Base-by-base conservation (phyloP, 1,140 invertebrate genomes). In the Drusus annulatus region DNA sequence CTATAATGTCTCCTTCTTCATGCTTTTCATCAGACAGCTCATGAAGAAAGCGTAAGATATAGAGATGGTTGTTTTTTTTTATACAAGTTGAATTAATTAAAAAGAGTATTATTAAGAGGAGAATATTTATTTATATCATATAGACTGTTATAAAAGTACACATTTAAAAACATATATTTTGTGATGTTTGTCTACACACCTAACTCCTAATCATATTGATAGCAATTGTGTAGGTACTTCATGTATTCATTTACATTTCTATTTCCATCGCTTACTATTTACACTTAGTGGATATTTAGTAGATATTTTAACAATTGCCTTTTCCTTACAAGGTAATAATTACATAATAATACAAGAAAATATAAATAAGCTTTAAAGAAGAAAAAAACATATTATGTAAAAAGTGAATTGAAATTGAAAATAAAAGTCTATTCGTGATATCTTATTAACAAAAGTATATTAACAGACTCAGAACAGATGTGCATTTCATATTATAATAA, bases 91-190 rank as follows among this genome's bases (percentile, higher is more conserved):
- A 60, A 13, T 19, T 23, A 60, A 23, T 60, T n/a, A 60, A 60
- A 65, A 45, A 65, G 45, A 16, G 23, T 36, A 69, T 54, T 13
- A 56, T 25, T 25, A 79, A 58, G 52, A 73, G 58, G 77, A 79
- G 51, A 79, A 71, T 73, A 79, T 79, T 79, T 79, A 79, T 79
- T 79, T 79, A 73, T 71, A 71, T 51, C 25, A 71, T 71, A 50
- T 79, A 79, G 77, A 71, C 56, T 69, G 76, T 50, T 79, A 79
- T 69, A 79, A 79, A 79, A 79, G 77, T 73, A 68, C 77, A 79
- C 77, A 79, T 51, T 79, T 58, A 62, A 76, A 60, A 76, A 76
- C 31, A 75, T 31, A 77, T 54, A 62, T 78, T 58, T 69, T 65
- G 62, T 60, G 77, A 58, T 58, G 71, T 60, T 31, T 54, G 31